These are phyloP conservation scores for Furcifer pardalis DNA, from an alignment of 2,797 vertebrate species.

Conservation along the genomic window DNA sequence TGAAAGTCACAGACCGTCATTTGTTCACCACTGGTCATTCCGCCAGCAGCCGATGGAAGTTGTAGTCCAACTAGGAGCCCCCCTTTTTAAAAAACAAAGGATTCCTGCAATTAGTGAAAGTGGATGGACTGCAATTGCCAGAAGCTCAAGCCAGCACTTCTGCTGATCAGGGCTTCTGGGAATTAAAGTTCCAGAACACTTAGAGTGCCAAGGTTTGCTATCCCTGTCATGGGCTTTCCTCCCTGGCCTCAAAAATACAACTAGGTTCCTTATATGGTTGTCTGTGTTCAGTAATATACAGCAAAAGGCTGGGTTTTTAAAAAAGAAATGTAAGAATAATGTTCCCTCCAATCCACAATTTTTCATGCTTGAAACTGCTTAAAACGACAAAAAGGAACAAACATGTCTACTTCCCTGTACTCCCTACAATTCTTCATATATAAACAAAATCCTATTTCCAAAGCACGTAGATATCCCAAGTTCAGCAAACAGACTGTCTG, in stretches of 20 bases:
- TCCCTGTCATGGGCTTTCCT: neutral
- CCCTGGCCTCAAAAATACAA: neutral
- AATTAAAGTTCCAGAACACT: no score
- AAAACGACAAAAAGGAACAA: slow-evolving; percentile 64
- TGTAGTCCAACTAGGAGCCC: neutral
- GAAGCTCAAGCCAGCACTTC: no score
- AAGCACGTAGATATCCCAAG: slow-evolving; percentile 65
- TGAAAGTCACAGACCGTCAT: no score
- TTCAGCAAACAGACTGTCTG: slow-evolving; percentile 65
- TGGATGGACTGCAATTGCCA: no score
- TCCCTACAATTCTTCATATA: slow-evolving; percentile 67
- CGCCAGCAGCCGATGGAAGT: neutral
- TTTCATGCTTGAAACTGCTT: slow-evolving; percentile 43
- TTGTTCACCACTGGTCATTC: neutral
- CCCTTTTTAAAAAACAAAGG: neutral
- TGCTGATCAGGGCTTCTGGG: no score
- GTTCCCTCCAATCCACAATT: slow-evolving; percentile 37
- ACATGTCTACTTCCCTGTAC: slow-evolving; percentile 55
- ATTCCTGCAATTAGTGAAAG: neutral
- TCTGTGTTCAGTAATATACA: slow-evolving; percentile 16
- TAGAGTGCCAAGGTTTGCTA: no score
- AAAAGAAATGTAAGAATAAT: slow-evolving; percentile 32
- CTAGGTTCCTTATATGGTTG: slow-evolving; percentile 7
- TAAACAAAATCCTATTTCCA: slow-evolving; percentile 64
- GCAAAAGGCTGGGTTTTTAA: slow-evolving; percentile 18